Evolutionary conservation across 2,797 vertebrate species (phyloP).

Genomic region (Coregonus ussuriensis): DNA sequence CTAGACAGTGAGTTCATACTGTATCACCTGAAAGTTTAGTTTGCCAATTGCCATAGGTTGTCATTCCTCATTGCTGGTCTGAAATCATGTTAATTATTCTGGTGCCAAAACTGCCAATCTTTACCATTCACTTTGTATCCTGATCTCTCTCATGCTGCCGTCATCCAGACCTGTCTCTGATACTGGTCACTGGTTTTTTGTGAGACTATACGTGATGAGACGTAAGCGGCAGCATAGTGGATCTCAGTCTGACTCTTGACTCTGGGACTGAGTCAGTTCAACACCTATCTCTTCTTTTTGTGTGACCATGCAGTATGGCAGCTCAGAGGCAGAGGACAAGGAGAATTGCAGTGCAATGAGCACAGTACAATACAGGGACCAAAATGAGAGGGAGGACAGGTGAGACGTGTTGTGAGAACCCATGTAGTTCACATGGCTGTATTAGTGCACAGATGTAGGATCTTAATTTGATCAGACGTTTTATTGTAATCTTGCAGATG

Average conservation of each 20-base stretch:
- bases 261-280: not conserved
- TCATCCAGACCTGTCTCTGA: conserved; percentile 7
- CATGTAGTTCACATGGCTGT: not conserved
- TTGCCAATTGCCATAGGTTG: not conserved
- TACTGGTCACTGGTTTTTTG: conserved; percentile 8
- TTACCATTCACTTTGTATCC: not conserved
- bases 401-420: too few species aligned
- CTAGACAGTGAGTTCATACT: conserved; percentile 21
- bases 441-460: not conserved
- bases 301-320: not conserved
- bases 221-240: conserved; percentile 1
- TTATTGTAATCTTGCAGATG: not conserved
- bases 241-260: not conserved
- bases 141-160: not conserved
- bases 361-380: not conserved
- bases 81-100: not conserved
- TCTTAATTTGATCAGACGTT: not conserved
- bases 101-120: not conserved
- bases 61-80: not conserved
- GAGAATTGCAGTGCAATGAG: not conserved
- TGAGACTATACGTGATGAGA: not conserved
- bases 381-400: not conserved
- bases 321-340: not conserved
- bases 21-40: not conserved
- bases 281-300: not conserved